phyloP scores from a whole-genome alignment of 2,888 invertebrate genomes.

The Campoletis raptor region DNA sequence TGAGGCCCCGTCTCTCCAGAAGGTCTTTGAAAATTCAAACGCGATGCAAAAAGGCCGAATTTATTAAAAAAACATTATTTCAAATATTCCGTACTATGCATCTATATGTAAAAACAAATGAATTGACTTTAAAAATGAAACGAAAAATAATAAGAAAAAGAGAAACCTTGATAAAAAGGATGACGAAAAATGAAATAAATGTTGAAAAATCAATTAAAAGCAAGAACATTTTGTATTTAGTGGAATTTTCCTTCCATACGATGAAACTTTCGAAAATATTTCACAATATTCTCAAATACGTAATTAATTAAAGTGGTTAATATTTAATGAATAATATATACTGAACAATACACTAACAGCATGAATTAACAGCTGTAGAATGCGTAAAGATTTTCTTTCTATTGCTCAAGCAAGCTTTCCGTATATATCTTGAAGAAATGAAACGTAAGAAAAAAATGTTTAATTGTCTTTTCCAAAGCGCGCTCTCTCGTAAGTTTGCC shows the following conservation, averaged over 20 bases:
- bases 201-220: neutral
- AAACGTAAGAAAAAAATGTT: slow-evolving; percentile 4
- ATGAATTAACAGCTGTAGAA: neutral
- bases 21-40: neutral
- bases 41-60: neutral
- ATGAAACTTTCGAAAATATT: neutral
- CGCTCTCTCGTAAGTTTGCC: slow-evolving; percentile 48
- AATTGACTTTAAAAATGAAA: neutral
- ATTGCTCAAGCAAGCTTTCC: neutral
- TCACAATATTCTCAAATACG: neutral
- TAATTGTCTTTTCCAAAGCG: slow-evolving; percentile 36
- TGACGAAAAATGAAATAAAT: neutral
- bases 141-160: neutral
- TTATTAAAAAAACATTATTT: slow-evolving; percentile 9
- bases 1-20: slow-evolving; percentile 15
- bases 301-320: neutral
- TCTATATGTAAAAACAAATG: neutral
- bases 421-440: neutral
- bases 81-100: neutral
- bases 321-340: neutral
- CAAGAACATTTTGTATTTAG: neutral
- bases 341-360: neutral
- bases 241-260: neutral
- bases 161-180: neutral
- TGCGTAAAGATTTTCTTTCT: neutral